Percentiles rank a stretch among this genome's conserved stretches.
Conservation (phyloP, 2,113 vertebrate species). For the Isurus oxyrinchus region DNA sequence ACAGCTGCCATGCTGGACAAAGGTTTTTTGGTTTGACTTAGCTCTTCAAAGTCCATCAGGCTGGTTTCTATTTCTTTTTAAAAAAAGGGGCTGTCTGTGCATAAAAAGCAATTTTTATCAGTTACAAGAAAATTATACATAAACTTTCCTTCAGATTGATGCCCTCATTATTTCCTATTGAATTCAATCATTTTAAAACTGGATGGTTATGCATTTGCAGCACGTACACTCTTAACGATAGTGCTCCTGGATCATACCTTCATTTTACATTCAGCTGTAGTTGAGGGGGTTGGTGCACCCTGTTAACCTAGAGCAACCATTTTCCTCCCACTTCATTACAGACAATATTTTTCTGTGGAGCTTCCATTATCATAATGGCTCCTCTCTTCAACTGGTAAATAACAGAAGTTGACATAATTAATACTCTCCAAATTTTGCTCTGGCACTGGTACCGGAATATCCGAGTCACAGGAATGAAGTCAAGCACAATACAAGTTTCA, state of each 20-base stretch:
- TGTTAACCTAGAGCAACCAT: neutral
- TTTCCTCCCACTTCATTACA: neutral
- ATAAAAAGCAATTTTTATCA: neutral
- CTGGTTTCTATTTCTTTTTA: neutral
- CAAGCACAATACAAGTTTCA: neutral
- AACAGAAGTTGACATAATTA: neutral
- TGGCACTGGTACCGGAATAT: too few relatives aligned
- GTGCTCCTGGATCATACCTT: neutral
- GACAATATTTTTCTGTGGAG: neutral
- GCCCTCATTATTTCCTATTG: neutral
- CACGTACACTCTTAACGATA: neutral
- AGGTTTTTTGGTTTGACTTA: neutral
- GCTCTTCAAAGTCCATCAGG: neutral
- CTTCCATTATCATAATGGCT: neutral
- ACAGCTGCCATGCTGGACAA: neutral
- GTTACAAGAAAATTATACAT: neutral
- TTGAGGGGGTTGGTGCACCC: neutral
- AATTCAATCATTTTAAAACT: neutral
- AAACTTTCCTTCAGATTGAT: neutral
- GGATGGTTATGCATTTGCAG: neutral
- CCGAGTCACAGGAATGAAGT: neutral
- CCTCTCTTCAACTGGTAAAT: neutral
- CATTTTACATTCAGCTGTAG: neutral
- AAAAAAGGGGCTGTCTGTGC: neutral
- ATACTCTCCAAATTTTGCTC: neutral